Conservation (phyloP, 2,888 invertebrate genomes). For the Serripes groenlandicus region DNA sequence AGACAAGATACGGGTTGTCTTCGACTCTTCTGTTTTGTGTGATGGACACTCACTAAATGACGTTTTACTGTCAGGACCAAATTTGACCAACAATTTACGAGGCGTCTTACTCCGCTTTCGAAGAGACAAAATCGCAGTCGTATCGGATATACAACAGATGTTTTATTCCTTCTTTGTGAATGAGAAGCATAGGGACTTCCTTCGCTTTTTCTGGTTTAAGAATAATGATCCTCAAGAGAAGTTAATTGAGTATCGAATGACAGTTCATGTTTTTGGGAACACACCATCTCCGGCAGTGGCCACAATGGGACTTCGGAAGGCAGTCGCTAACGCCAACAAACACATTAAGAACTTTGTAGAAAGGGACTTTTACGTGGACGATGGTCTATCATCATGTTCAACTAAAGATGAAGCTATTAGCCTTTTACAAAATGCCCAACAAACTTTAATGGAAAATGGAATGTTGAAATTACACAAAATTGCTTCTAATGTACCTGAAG, state of each 20-base stretch:
- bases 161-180: constrained; percentile 35
- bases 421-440: constrained; percentile 51
- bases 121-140: constrained; percentile 30
- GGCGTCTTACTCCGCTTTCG: constrained; percentile 46
- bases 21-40: constrained; percentile 40
- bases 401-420: constrained; percentile 29
- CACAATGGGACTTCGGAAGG: constrained; percentile 44
- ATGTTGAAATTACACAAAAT: constrained; percentile 61
- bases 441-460: constrained; percentile 26
- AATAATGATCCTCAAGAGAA: constrained; percentile 34
- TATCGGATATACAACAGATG: constrained; percentile 53
- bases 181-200: constrained; percentile 26
- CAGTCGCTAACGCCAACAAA: constrained; percentile 16
- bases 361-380: constrained; percentile 65
- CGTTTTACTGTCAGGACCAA: constrained; percentile 44
- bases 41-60: constrained; percentile 33
- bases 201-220: constrained; percentile 47
- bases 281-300: constrained; percentile 58
- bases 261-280: constrained; percentile 45
- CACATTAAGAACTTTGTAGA: constrained; percentile 45
- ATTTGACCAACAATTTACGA: constrained; percentile 41
- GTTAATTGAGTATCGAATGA: constrained; percentile 38
- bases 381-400: constrained; percentile 50
- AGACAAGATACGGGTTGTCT: constrained; percentile 38
- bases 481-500: constrained; percentile 45